These are phyloP conservation scores for Propithecus coquereli DNA, from an alignment of 2,113 vertebrate genomes.

Conservation along the genomic window DNA sequence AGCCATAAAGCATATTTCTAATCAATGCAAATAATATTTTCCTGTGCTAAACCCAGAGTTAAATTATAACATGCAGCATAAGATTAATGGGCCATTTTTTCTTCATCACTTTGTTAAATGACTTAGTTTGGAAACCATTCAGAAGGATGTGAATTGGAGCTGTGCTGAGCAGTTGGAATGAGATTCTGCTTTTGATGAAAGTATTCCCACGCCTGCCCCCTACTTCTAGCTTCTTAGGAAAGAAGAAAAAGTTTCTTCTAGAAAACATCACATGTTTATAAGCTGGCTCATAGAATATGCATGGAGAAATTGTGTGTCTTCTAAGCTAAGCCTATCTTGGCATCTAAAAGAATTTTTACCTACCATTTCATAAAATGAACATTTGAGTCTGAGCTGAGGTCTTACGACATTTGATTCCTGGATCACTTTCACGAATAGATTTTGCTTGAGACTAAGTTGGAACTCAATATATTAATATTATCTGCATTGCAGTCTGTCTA, in stretches of 20 bases:
- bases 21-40: constrained; percentile 60
- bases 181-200: background rate
- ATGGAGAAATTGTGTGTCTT: background rate
- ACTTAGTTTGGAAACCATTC: constrained; percentile 41
- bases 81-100: constrained; percentile 4
- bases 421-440: background rate
- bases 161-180: background rate
- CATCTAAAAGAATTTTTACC: background rate
- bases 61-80: constrained; percentile 24
- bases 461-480: background rate
- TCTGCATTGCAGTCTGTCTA: background rate
- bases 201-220: background rate
- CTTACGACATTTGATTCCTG: background rate
- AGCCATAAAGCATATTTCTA: constrained; percentile 54
- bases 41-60: background rate
- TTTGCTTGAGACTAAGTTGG: background rate
- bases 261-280: background rate
- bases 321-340: background rate
- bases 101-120: constrained; percentile 19
- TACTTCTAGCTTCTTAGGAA: background rate
- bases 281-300: background rate
- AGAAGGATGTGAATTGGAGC: background rate
- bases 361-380: background rate
- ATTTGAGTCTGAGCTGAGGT: background rate
- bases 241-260: background rate